Evolutionary conservation across 2,888 invertebrate species (phyloP), one percentile per base, ranked within the genome.

Genomic region (Agriopis leucophaearia): DNA sequence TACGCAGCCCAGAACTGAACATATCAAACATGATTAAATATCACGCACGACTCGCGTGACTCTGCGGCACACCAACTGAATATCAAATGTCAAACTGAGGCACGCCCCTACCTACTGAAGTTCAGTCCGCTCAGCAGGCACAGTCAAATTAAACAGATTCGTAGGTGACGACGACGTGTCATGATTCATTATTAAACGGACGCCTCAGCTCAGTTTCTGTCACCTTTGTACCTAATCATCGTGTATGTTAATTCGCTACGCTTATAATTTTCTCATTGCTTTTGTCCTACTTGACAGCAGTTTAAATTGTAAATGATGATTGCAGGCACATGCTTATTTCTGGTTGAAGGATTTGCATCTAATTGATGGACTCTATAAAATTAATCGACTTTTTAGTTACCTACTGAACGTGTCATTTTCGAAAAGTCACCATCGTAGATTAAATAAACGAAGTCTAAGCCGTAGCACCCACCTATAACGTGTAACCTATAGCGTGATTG

Each of bases 1-100:
- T 97, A 98, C 73, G 97, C 97, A 54, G 97, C 97, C 97, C 97
- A 98, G 89, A 97, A 97, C 97, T 97, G 94, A 50, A 89, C 74
- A 77, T 79, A 72, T 65, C 71, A 74, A 71, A 81, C 73, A 82
- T 87, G 87, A 91, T 90, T 90, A 82, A 88, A 89, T 87, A 83
- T 79, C 81, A 83, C 83, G 87, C 89, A 89, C 87, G 88, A 83
- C 74, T 81, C 78, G 74, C 76, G 74, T 65, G 71, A 69, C 50
- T 36, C 54, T 63, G 51, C 57, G 47, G 74, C 60, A 18, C 47
- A 57, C 55, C 40, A 45, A n/a, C 70, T 59, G 86, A 88, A 88
- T 88, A 86, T 82, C 72, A 84, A 84, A 85, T 82, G n/a, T n/a
- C n/a, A n/a, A n/a, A 48, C 48, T 75, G 69, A 73, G 51, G 71